Evolutionary conservation across 37 sponge, comb jelly and placozoan genomes (phyloP).

Genomic region (Sycon ciliatum): DNA sequence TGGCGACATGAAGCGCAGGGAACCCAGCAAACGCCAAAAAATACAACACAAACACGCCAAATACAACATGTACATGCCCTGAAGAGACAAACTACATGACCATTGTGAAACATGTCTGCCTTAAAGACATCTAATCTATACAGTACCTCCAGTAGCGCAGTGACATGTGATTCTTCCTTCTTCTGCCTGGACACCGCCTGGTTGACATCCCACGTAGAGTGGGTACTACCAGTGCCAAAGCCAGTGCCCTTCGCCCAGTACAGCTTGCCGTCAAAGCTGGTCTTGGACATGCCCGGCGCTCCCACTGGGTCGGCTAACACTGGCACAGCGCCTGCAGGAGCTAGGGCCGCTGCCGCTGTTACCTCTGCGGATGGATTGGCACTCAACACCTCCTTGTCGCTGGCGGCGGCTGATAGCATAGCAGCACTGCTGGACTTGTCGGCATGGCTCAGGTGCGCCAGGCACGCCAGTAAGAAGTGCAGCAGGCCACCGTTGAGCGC

Average conservation of each 20-base stretch:
- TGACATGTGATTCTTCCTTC: constrained; percentile 52
- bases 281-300: background rate
- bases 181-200: constrained; percentile 50
- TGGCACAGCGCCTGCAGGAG: too few species aligned
- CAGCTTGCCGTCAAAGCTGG: constrained; percentile 31
- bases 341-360: too few species aligned
- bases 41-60: constrained; percentile 10
- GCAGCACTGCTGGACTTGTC: too few species aligned
- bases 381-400: too few species aligned
- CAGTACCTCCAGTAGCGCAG: constrained; percentile 18
- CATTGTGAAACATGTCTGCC: too few species aligned
- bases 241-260: constrained; percentile 91
- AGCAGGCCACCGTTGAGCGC: too few species aligned
- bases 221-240: constrained; percentile 74
- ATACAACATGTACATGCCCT: background rate
- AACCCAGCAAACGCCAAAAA: background rate
- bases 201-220: constrained; percentile 66
- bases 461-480: too few species aligned
- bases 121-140: background rate
- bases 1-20: too few species aligned
- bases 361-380: too few species aligned
- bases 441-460: too few species aligned
- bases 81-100: background rate
- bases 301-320: too few species aligned
- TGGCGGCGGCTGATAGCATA: too few species aligned